Evolutionary conservation across 2,797 vertebrate species (phyloP).

Genomic region (Pteropus rufus): DNA sequence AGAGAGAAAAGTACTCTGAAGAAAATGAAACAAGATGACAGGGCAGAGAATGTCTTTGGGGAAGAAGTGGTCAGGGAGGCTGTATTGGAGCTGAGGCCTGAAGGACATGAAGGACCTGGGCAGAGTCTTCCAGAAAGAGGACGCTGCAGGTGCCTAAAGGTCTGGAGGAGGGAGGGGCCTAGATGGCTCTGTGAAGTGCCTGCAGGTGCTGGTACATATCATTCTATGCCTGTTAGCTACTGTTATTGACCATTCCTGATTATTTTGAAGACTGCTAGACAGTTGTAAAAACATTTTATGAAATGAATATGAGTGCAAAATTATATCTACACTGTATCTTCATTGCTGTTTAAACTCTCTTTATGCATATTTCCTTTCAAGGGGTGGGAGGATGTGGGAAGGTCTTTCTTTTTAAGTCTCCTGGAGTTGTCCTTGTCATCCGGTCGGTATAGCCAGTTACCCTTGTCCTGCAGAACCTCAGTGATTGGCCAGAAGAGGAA

Average conservation of each 20-base stretch:
- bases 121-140: neutral
- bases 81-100: neutral
- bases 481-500: slow-evolving; percentile 78
- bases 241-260: neutral
- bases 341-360: neutral
- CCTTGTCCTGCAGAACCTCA: slow-evolving; percentile 77
- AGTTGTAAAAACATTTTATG: neutral
- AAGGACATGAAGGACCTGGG: neutral
- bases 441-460: neutral
- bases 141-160: neutral
- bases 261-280: neutral
- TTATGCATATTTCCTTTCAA: neutral
- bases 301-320: neutral
- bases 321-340: neutral
- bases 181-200: neutral
- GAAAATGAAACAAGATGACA: neutral
- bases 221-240: neutral
- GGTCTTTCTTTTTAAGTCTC: neutral
- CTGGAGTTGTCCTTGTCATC: neutral
- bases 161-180: neutral
- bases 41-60: neutral
- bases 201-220: neutral
- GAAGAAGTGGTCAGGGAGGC: neutral
- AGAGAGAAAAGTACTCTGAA: neutral
- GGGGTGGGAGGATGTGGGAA: neutral